These are phyloP conservation scores for Centruroides sculpturatus DNA, from an alignment of 1,140 invertebrate species.

Conservation along the genomic window DNA sequence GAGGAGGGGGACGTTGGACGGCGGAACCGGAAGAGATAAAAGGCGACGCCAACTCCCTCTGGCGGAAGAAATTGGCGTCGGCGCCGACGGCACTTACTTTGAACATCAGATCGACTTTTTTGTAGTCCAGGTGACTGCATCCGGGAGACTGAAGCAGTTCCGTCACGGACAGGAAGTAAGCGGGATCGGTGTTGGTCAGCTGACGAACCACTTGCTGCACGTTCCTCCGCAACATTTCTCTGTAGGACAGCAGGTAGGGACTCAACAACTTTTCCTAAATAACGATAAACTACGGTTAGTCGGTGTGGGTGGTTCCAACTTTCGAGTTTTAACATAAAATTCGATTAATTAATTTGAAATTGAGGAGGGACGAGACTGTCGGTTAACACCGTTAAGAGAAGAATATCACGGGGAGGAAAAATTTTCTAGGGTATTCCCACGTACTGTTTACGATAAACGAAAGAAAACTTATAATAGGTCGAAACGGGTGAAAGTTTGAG, in stretches of 20 bases:
- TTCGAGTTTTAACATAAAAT: no score
- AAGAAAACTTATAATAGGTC: no score
- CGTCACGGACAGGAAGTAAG: constrained; percentile 15
- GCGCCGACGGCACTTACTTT: constrained; percentile 7
- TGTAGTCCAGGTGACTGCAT: constrained; percentile 15
- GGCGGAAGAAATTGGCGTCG: background rate
- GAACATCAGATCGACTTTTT: constrained; percentile 18
- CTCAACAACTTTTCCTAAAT: constrained; percentile 15
- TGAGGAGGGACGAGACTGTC: no score
- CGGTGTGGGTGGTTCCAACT: no score
- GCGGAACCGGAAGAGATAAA: no score
- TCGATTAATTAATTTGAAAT: no score
- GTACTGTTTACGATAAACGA: no score
- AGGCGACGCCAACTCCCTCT: background rate
- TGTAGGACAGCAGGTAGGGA: constrained; percentile 15
- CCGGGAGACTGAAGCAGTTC: constrained; percentile 13
- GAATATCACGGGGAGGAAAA: no score
- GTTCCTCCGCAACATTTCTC: constrained; percentile 10
- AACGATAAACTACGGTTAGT: background rate
- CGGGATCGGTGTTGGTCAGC: constrained; percentile 16
- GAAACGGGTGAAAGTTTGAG: no score
- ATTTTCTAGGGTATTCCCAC: no score
- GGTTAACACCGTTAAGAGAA: no score
- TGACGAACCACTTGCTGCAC: constrained; percentile 14
- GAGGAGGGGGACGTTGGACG: no score